A percentile compares a stretch with the other conserved stretches of the same genome.
These are phyloP conservation scores for Falco berigora DNA, from an alignment of 2,797 vertebrate genomes.

Conservation along the genomic window DNA sequence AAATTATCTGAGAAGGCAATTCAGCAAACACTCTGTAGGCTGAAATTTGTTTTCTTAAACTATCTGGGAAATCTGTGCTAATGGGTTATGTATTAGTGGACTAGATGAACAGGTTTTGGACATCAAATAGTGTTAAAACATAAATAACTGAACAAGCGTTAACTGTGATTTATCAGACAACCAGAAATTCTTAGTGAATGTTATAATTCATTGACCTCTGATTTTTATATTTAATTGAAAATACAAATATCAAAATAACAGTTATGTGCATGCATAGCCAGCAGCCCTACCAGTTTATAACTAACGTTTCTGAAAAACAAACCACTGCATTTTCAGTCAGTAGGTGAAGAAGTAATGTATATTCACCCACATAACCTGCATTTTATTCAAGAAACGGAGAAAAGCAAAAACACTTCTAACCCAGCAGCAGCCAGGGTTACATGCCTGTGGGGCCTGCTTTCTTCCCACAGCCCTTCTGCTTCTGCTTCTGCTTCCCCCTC, in stretches of 20 bases:
- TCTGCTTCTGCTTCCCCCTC: neutral
- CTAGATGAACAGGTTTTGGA: neutral
- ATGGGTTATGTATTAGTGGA: neutral
- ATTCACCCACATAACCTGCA: neutral
- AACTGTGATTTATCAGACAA: neutral
- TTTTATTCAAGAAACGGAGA: neutral
- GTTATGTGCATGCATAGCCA: neutral
- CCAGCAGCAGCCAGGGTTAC: neutral
- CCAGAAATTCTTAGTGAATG: neutral
- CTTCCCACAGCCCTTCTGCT: neutral
- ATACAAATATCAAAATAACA: neutral
- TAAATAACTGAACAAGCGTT: neutral
- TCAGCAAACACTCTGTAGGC: neutral
- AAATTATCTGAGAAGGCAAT: slow-evolving; percentile 14
- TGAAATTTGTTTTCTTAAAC: slow-evolving; percentile 33
- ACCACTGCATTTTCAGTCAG: neutral
- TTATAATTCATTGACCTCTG: neutral
- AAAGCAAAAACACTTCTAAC: neutral
- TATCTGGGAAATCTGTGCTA: neutral
- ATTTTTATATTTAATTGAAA: neutral
- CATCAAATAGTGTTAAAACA: neutral
- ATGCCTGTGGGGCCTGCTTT: neutral
- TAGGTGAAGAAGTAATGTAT: neutral
- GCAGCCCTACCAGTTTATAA: neutral
- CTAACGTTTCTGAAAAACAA: neutral